Percentiles rank a stretch among this genome's conserved stretches.
Conservation (phyloP, 2,888 invertebrate genomes). For the Hydrotaea cyrtoneurina region DNA sequence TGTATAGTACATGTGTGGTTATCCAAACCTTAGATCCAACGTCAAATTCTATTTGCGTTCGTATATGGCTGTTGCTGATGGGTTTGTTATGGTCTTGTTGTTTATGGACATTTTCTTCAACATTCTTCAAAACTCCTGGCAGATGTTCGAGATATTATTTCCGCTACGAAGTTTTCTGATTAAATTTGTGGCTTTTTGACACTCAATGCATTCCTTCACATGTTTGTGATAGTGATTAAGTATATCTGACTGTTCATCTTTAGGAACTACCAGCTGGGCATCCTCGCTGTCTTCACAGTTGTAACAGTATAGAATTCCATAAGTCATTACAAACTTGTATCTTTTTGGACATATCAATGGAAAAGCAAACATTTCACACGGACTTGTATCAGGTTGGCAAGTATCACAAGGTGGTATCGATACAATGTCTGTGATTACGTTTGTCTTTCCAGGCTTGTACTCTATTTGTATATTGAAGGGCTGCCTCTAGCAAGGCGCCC, state of each 20-base stretch:
- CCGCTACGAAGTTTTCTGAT: conserved; percentile 73
- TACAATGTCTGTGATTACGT: conserved; percentile 72
- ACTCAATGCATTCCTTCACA: not conserved
- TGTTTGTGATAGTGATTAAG: not conserved
- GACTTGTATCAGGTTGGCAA: not conserved
- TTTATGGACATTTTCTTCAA: conserved; percentile 25
- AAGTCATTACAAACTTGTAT: conserved; percentile 24
- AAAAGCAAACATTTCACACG: not conserved
- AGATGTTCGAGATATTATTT: conserved; percentile 42
- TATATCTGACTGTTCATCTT: not conserved
- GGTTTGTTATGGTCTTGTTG: conserved; percentile 50
- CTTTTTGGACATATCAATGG: not conserved
- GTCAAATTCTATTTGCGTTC: not conserved
- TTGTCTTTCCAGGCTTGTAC: conserved; percentile 76
- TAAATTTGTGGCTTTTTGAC: conserved; percentile 66
- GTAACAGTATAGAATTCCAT: conserved; percentile 50
- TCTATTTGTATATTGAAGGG: too few species aligned
- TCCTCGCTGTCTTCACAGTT: conserved; percentile 50
- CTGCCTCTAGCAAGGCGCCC: conserved; percentile 8
- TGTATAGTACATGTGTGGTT: too few species aligned
- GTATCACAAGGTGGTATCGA: not conserved
- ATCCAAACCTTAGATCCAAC: conserved; percentile 25
- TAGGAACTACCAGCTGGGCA: conserved; percentile 43
- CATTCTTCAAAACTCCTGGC: conserved; percentile 19
- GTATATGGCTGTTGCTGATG: conserved; percentile 38